Percentiles rank a stretch among this genome's conserved stretches.
Conservation (phyloP, 2,797 vertebrate genomes). For the Pagetopsis macropterus region DNA sequence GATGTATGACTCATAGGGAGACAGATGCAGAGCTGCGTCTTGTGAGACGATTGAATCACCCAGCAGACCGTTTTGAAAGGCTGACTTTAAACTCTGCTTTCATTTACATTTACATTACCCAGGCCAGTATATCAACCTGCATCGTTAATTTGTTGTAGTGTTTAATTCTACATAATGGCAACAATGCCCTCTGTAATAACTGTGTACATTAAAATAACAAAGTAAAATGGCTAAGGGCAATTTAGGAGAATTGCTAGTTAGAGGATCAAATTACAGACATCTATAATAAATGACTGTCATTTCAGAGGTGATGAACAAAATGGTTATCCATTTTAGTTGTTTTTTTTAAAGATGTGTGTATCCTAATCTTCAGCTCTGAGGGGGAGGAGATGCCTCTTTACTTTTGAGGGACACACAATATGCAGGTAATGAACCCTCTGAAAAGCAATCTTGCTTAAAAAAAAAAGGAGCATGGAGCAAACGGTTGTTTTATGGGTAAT, state of each 20-base stretch:
- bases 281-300: slow-evolving; percentile 28
- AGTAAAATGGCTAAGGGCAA: slow-evolving; percentile 22
- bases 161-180: slow-evolving; percentile 27
- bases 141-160: slow-evolving; percentile 14
- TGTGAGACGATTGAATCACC: slow-evolving; percentile 11
- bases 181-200: slow-evolving; percentile 15
- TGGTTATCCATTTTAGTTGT: slow-evolving; percentile 39
- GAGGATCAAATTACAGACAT: slow-evolving; percentile 36
- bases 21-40: neutral
- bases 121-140: slow-evolving; percentile 11
- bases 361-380: slow-evolving; percentile 47
- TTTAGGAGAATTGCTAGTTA: slow-evolving; percentile 23
- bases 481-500: slow-evolving; percentile 30
- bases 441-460: slow-evolving; percentile 43
- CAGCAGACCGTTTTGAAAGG: slow-evolving; percentile 2
- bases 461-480: slow-evolving; percentile 26
- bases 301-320: slow-evolving; percentile 41
- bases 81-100: slow-evolving; percentile 14
- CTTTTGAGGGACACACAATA: slow-evolving; percentile 52
- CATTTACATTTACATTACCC: neutral
- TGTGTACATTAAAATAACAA: slow-evolving; percentile 24
- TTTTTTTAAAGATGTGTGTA: slow-evolving; percentile 9
- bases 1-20: slow-evolving; percentile 10
- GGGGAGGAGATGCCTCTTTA: slow-evolving; percentile 23
- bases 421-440: slow-evolving; percentile 55